Percentiles rank a stretch among this genome's conserved stretches.
These are phyloP conservation scores for Sus cebifrons DNA, from an alignment of 2,797 vertebrate species.

Conservation along the genomic window DNA sequence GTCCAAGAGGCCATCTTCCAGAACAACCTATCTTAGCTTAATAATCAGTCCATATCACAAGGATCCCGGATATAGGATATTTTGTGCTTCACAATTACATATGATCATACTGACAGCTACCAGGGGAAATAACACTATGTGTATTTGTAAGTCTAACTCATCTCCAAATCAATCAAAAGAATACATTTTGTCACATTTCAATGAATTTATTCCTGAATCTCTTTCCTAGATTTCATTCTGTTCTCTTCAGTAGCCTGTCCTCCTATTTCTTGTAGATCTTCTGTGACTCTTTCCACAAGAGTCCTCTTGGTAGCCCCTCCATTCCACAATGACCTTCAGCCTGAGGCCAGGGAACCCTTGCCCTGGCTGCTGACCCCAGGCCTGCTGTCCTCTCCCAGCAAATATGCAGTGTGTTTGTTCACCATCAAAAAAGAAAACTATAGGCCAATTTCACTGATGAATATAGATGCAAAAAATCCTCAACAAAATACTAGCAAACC, in stretches of 20 bases:
- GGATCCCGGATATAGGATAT: neutral
- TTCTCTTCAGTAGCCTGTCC: neutral
- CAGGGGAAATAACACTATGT: neutral
- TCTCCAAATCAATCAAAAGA: neutral
- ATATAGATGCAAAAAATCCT: too few species aligned
- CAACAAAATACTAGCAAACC: too few species aligned
- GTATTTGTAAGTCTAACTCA: neutral
- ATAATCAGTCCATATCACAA: neutral
- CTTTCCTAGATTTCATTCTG: neutral
- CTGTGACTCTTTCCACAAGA: neutral
- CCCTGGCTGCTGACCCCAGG: neutral
- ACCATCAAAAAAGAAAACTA: too few species aligned
- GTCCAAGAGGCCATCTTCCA: neutral
- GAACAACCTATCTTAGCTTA: neutral
- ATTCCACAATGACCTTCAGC: neutral
- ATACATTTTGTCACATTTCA: neutral
- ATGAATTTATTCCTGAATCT: neutral
- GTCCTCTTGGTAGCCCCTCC: neutral
- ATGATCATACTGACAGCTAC: neutral
- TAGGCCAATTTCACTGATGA: too few species aligned
- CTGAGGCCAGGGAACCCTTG: neutral
- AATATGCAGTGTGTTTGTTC: neutral
- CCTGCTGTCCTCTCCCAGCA: neutral
- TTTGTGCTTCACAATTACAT: conserved; percentile 1
- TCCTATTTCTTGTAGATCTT: neutral